Conservation (phyloP, 2,888 invertebrate genomes). For the Tiphia femorata region DNA sequence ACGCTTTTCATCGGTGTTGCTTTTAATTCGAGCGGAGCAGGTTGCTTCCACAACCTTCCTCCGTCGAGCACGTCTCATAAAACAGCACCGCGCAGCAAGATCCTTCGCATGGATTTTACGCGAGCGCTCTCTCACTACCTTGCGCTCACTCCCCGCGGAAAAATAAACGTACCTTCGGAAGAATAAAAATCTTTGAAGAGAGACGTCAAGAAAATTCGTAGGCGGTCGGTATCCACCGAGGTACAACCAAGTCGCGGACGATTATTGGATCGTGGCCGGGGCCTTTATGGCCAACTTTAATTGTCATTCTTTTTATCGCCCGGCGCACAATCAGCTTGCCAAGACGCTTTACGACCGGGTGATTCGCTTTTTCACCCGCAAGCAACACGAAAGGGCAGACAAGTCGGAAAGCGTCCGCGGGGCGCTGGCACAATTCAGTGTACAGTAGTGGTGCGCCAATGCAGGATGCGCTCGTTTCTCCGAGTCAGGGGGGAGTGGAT, state of each 20-base stretch:
- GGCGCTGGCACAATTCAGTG: conserved; percentile 17
- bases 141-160: no score
- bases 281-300: conserved; percentile 23
- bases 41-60: no score
- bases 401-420: conserved; percentile 2
- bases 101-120: no score
- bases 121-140: no score
- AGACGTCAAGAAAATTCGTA: conserved; percentile 16
- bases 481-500: no score
- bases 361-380: conserved; percentile 31
- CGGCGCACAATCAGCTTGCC: conserved; percentile 28
- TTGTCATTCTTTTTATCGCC: conserved; percentile 34
- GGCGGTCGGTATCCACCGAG: conserved; percentile 1
- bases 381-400: conserved; percentile 18
- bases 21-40: no score
- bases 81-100: no score
- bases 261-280: conserved; percentile 20
- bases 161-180: no score
- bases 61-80: no score
- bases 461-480: conserved; percentile 35
- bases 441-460: conserved; percentile 2
- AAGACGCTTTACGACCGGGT: conserved; percentile 30
- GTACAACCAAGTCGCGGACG: conserved; percentile 2
- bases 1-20: no score
- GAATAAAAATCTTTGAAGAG: no score